Conservation (phyloP, 92 coral and sea anemone species). For the Galaxea fascicularis region DNA sequence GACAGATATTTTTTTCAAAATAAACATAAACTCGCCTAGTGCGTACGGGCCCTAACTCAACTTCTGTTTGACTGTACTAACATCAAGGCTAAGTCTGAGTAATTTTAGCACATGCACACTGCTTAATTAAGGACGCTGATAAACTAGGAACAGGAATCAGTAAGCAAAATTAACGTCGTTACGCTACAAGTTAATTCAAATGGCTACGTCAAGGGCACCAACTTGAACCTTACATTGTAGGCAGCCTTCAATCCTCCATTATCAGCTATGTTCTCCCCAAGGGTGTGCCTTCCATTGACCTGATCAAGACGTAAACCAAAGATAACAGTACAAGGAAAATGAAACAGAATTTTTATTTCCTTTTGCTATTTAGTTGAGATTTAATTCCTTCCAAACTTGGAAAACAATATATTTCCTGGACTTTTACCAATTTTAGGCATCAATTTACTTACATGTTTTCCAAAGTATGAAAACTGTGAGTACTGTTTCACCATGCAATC, state of each 20-base stretch:
- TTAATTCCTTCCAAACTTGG: background rate
- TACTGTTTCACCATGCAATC: conserved; percentile 81
- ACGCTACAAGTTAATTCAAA: background rate
- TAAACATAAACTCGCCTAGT: too few species aligned
- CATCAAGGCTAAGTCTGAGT: too few species aligned
- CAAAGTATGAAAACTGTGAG: conserved; percentile 73
- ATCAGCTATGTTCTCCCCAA: conserved; percentile 92
- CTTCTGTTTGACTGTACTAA: too few species aligned
- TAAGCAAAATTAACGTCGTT: too few species aligned
- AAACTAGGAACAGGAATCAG: too few species aligned
- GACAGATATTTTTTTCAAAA: too few species aligned
- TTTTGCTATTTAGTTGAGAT: background rate
- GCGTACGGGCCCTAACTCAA: too few species aligned
- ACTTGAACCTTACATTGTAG: conserved; percentile 52
- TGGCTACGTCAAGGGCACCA: background rate
- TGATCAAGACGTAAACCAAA: background rate
- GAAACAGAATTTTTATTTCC: background rate
- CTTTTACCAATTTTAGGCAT: background rate
- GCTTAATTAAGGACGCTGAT: too few species aligned
- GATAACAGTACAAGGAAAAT: background rate
- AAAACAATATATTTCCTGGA: background rate
- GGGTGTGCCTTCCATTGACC: conserved; percentile 86
- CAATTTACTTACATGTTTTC: conserved; percentile 70
- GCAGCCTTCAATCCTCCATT: conserved; percentile 91
- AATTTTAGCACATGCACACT: too few species aligned